phyloP scores from a whole-genome alignment of 2,113 vertebrate genomes.

The Calonectris borealis region DNA sequence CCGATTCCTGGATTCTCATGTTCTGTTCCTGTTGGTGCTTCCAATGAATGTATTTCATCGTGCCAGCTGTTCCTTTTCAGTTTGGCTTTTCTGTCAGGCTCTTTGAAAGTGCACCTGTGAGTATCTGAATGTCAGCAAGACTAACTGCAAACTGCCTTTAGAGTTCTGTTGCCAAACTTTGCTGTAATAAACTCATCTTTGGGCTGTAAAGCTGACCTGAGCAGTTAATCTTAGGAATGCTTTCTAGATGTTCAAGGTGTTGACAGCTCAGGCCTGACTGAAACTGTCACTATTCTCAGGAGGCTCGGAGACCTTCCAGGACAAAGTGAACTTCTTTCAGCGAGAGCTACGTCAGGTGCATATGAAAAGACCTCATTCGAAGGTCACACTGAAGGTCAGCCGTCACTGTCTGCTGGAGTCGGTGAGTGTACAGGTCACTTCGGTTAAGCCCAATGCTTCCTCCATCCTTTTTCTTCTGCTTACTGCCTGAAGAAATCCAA shows the following conservation, averaged over 20 bases:
- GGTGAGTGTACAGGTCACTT: slow-evolving; percentile 69
- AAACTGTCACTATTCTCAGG: slow-evolving; percentile 72
- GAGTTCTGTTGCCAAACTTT: neutral
- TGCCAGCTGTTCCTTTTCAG: slow-evolving; percentile 6
- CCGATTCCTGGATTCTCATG: neutral
- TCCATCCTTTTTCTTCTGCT: neutral
- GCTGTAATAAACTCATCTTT: neutral
- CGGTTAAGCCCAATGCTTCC: neutral
- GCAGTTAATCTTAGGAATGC: neutral
- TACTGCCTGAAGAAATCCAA: neutral
- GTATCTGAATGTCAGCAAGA: neutral
- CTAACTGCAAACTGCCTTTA: neutral
- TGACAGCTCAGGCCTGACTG: neutral
- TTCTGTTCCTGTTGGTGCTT: neutral
- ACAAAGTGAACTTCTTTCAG: slow-evolving; percentile 98
- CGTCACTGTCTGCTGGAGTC: slow-evolving; percentile 90
- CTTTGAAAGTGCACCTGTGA: neutral
- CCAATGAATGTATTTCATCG: neutral
- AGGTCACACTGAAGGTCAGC: slow-evolving; percentile 92
- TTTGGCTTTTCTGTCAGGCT: neutral
- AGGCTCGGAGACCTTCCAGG: slow-evolving; percentile 98
- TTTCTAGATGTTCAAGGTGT: neutral
- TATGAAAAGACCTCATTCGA: slow-evolving; percentile 91
- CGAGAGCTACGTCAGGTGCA: slow-evolving; percentile 94
- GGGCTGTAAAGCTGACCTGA: neutral